Evolutionary conservation across 2,888 invertebrate genomes (phyloP).

Genomic region (Mythimna lalbum): DNA sequence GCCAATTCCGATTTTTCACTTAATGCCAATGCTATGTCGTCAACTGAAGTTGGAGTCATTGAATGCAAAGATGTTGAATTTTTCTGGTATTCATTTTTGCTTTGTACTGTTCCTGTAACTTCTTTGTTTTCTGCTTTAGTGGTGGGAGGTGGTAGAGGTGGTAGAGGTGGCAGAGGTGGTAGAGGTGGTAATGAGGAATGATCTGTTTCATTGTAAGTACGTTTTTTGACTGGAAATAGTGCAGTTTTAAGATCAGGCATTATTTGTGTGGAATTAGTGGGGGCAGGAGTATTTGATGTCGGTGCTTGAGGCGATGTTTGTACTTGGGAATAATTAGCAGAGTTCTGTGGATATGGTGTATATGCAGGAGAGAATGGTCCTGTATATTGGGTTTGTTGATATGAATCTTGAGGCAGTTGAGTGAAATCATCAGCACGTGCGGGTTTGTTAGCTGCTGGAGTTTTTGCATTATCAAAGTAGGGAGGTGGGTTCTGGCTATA

Average conservation of each 20-base stretch:
- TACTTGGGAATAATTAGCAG: conserved; percentile 79
- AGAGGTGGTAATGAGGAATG: conserved; percentile 69
- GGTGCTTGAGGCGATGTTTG: conserved; percentile 76
- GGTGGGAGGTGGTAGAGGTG: conserved; percentile 60
- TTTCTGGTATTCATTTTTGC: conserved; percentile 79
- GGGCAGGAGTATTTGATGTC: conserved; percentile 66
- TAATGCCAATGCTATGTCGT: conserved; percentile 83
- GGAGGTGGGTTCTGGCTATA: conserved; percentile 88
- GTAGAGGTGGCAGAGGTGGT: too few relatives aligned
- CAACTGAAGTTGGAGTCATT: conserved; percentile 76
- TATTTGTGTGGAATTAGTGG: conserved; percentile 71
- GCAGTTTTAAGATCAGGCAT: conserved; percentile 80
- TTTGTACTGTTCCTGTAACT: conserved; percentile 55
- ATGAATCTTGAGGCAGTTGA: conserved; percentile 88
- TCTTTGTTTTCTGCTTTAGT: conserved; percentile 76
- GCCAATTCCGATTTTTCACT: conserved; percentile 84
- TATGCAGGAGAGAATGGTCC: conserved; percentile 83
- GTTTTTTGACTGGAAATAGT: conserved; percentile 92
- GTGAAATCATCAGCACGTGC: conserved; percentile 90
- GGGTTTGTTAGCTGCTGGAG: conserved; percentile 83
- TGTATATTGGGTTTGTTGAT: conserved; percentile 87
- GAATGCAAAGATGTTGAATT: conserved; percentile 71
- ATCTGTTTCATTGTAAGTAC: conserved; percentile 90
- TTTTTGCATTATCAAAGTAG: conserved; percentile 92
- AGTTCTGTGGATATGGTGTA: conserved; percentile 81